Conservation (phyloP, 1,140 invertebrate species). For the Leptinotarsa texana region DNA sequence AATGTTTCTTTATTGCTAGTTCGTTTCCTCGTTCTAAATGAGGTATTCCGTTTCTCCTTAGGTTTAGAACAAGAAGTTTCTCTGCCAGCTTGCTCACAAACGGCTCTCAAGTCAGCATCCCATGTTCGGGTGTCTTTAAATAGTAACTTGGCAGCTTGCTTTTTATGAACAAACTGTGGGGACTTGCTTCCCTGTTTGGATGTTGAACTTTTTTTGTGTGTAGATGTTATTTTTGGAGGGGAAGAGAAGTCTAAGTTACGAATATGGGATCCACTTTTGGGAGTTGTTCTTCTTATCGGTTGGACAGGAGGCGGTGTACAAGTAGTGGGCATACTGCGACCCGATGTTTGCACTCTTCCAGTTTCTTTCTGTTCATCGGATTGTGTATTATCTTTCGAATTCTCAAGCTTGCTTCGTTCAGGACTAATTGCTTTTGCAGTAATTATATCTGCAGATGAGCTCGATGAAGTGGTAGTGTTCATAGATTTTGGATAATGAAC, state of each 20-base stretch:
- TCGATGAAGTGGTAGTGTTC: neutral
- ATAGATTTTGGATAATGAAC: conserved; percentile 13
- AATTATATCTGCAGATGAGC: neutral
- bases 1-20: neutral
- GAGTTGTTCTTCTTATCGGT: conserved; percentile 27
- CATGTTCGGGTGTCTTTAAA: conserved; percentile 19
- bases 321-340: neutral
- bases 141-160: conserved; percentile 32
- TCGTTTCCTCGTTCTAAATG: neutral
- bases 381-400: conserved; percentile 1
- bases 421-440: neutral
- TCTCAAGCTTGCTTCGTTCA: neutral
- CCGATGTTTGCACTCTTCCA: neutral
- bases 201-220: conserved; percentile 26
- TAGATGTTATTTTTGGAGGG: conserved; percentile 33
- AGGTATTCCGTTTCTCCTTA: neutral
- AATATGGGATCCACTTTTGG: conserved; percentile 41
- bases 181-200: neutral
- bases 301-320: neutral
- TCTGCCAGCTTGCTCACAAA: neutral
- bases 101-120: conserved; percentile 26
- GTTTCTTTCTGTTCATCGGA: neutral
- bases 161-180: conserved; percentile 16
- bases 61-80: neutral
- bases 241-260: conserved; percentile 45